Evolutionary conservation across 2,797 vertebrate genomes (phyloP).

Genomic region (Falco cherrug): DNA sequence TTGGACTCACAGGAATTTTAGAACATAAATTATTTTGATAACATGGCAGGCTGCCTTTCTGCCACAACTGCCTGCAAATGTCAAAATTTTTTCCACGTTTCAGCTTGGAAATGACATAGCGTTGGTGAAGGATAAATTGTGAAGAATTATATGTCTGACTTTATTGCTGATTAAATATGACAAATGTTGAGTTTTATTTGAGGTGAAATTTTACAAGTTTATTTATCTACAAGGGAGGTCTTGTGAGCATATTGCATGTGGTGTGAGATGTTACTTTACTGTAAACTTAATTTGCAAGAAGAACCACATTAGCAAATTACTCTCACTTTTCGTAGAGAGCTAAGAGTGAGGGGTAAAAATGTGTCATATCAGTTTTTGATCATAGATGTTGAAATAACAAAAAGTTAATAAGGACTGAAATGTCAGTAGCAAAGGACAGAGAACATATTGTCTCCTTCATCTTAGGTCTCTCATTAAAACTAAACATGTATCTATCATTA

Average conservation of each 20-base stretch:
- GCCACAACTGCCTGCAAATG: conserved; percentile 63
- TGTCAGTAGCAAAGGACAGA: neutral
- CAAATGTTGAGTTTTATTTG: conserved; percentile 54
- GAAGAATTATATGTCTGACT: conserved; percentile 46
- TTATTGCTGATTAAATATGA: conserved; percentile 66
- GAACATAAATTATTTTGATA: conserved; percentile 76
- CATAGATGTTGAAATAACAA: neutral
- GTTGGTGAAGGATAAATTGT: conserved; percentile 61
- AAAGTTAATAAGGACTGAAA: neutral
- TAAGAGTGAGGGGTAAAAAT: neutral
- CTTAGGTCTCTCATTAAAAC: neutral
- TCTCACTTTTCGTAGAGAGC: neutral
- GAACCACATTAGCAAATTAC: neutral
- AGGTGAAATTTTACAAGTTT: conserved; percentile 65
- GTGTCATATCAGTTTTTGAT: neutral
- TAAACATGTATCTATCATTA: neutral
- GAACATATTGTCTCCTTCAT: neutral
- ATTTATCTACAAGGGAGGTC: conserved; percentile 38
- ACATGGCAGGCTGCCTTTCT: conserved; percentile 63
- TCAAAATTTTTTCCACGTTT: conserved; percentile 30
- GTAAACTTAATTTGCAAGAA: conserved; percentile 10
- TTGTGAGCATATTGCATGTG: neutral
- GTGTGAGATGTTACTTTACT: neutral
- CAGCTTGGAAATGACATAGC: conserved; percentile 62
- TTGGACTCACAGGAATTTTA: conserved; percentile 65